phyloP scores from a whole-genome alignment of 2,797 vertebrate species.

The Myotis findleyi region DNA sequence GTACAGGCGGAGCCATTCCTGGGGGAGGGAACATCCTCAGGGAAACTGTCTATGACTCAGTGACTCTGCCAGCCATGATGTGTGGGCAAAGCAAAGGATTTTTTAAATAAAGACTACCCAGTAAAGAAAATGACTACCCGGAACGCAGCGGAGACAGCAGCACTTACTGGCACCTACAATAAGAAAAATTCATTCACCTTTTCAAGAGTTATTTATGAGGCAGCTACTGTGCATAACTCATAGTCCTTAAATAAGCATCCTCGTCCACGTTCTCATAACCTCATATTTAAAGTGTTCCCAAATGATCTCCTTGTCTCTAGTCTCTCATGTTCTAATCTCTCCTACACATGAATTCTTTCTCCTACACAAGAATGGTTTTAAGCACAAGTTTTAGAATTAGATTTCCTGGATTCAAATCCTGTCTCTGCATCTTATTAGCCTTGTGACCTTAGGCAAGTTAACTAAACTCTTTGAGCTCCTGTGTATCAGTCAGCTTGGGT shows the following conservation, averaged over 20 bases:
- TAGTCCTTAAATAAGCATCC: conserved; percentile 45
- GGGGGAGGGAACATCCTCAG: not conserved
- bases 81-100: conserved; percentile 54
- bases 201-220: conserved; percentile 35
- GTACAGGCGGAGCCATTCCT: not conserved
- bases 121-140: conserved; percentile 48
- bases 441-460: not conserved
- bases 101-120: not conserved
- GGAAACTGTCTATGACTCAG: conserved; percentile 60
- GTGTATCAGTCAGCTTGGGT: not conserved
- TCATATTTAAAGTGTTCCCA: conserved; percentile 39
- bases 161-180: conserved; percentile 56
- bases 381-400: conserved; percentile 56
- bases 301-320: conserved; percentile 22
- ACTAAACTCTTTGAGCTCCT: not conserved
- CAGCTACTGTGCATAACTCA: conserved; percentile 19
- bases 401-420: conserved; percentile 56
- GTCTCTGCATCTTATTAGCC: not conserved
- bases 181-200: conserved; percentile 51
- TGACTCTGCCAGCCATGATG: conserved; percentile 20
- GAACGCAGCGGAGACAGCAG: not conserved
- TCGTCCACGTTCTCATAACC: conserved; percentile 35
- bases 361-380: conserved; percentile 33
- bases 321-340: conserved; percentile 34
- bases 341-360: conserved; percentile 54